Base-by-base conservation (phyloP, 1,140 invertebrate species). In the Platyscapa corneri region DNA sequence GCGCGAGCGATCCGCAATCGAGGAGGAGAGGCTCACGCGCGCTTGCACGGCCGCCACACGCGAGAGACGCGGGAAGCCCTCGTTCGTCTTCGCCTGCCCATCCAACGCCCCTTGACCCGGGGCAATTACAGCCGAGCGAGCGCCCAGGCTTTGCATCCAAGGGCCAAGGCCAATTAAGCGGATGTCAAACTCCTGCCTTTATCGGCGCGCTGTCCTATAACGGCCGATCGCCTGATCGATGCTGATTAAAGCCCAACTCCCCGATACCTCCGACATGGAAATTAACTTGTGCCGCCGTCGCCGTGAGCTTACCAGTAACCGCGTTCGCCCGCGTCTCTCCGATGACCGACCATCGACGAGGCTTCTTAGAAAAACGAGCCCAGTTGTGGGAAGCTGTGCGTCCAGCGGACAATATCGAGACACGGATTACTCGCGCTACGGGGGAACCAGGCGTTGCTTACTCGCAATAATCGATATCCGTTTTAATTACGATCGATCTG, bases 21-120 rank as follows among this genome's bases (percentile, higher is more conserved):
- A 16, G 18, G 7, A 20, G 10, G 30, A 20, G 32, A 27, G 65
- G 39, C 79, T 18, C 64, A 46, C 6, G 39, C 12, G 49, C 32
- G 70, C 46, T 30, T 64, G 39, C 46, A 6, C 23, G 72, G 3
- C 12, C 37, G n/a, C 37, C n/a, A n/a, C n/a, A n/a, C n/a, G n/a
- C n/a, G n/a, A n/a, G n/a, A 34, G 20, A 56, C 70, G 39, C 49
- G 72, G 37, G 78, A 18, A 76, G 53, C 70, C 42, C 72, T 30
- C 70, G 37, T 32, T 32, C 42, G 27, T 60, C 14, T 74, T 46
- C 56, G 49, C 46, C n/a, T 37, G 32, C 65, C 30, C 60, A n/a
- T 84, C 65, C 30, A 46, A 82, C 79, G 84, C 79, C 84, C 79
- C 78, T 85, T 85, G 84, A 82, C 84, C 79, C 84, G 37, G 18